Conservation (phyloP, 2,113 vertebrate species). For the Hymenochirus boettgeri region DNA sequence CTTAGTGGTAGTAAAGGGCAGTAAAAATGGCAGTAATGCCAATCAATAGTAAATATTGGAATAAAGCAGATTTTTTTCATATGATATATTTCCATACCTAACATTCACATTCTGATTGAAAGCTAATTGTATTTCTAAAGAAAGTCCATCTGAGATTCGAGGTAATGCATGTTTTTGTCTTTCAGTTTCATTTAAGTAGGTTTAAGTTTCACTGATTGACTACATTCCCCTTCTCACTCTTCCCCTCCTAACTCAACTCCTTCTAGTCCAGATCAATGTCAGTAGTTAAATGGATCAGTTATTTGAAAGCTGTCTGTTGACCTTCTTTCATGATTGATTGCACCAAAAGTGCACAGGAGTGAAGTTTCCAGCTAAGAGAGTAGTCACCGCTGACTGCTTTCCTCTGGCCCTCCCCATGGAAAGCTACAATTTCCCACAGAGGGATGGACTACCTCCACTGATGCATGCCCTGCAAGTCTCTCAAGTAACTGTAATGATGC, state of each 20-base stretch:
- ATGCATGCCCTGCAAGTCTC: conserved; percentile 46
- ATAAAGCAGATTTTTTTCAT: no score
- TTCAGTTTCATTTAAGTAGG: conserved; percentile 44
- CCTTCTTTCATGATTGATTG: conserved; percentile 60
- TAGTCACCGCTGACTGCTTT: conserved; percentile 48
- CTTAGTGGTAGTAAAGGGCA: no score
- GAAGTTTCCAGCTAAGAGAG: conserved; percentile 56
- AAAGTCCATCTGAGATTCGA: conserved; percentile 34
- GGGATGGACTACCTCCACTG: conserved; percentile 47
- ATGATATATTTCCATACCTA: neutral
- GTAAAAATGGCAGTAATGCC: no score
- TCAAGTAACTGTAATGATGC: conserved; percentile 55
- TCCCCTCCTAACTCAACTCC: conserved; percentile 42
- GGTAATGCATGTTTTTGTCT: conserved; percentile 45
- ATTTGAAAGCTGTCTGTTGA: conserved; percentile 64
- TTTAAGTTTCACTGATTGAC: conserved; percentile 57
- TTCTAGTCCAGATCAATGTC: conserved; percentile 57
- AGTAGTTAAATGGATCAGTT: conserved; percentile 63
- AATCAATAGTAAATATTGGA: no score
- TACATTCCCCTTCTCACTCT: conserved; percentile 27
- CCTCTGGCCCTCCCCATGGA: conserved; percentile 46
- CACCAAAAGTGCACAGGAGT: conserved; percentile 49
- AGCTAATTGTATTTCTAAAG: neutral
- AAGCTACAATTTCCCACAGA: conserved; percentile 55
- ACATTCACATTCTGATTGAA: conserved; percentile 24